Base-by-base conservation (phyloP, 37 sponge, comb jelly and placozoan genomes). In the Oopsacas minuta region DNA sequence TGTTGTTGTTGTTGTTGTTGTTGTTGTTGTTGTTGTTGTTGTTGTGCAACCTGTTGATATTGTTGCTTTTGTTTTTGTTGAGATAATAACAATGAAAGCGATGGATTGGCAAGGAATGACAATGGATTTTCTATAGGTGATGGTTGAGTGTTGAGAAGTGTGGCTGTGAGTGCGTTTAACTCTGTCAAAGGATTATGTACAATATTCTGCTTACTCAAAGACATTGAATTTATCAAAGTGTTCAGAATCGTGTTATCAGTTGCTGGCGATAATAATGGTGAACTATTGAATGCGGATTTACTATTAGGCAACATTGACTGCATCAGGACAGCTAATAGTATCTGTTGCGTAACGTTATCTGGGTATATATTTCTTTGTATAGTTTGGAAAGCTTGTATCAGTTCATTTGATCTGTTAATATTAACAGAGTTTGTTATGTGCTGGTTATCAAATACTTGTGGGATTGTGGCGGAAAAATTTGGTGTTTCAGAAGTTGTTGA, bases 61-160 rank as follows among this genome's bases (percentile, higher is more conserved):
- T 82, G 83, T 82, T 82, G 83, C 36, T 82, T 37, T 82, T 82
- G 83, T 61, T 61, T 25, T 61, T 61, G 75, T 61, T 61, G 75
- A 32, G 75, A 61, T 61, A 61, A n/a, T n/a, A 61, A n/a, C 28
- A 61, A 3, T 32, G 75, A 61, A 3, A 61, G 75, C 5, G 75
- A 25, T 20, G 75, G 75, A 61, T 61, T 61, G 7, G 75, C 28
- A 3, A 61, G 75, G 42, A 82, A 39, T 36, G 83, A 39, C 0
- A 37, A 17, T 25, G 42, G 83, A 39, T 39, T 82, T 39, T 82
- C 42, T 23, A 82, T 82, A 15, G 51, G 39, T 25, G 42, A 17
- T 39, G 83, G 83, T 82, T 82, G 83, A 5, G 28, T 37, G 38
- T 39, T 82, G 38, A 82, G 28, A 5, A 82, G 83, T 30, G 42